These are phyloP conservation scores for Balaeniceps rex DNA, from an alignment of 2,113 vertebrate species.

Conservation along the genomic window DNA sequence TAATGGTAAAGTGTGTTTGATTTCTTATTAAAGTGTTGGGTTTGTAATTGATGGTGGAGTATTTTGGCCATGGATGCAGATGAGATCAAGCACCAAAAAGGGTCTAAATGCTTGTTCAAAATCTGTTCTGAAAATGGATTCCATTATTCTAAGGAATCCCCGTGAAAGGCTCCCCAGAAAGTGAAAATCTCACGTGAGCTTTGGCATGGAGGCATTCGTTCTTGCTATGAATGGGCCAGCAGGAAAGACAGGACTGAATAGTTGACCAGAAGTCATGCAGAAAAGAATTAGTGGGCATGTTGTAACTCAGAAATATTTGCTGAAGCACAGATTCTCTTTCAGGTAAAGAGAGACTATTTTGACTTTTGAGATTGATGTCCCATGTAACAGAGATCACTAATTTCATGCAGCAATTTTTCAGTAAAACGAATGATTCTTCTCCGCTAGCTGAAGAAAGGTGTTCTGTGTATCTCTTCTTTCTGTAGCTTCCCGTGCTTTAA, in stretches of 20 bases:
- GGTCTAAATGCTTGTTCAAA: neutral
- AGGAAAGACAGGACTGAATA: neutral
- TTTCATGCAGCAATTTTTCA: neutral
- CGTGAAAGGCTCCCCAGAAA: neutral
- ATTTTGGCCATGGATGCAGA: neutral
- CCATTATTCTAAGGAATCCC: neutral
- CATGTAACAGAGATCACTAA: neutral
- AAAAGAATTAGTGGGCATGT: neutral
- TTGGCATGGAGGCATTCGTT: neutral
- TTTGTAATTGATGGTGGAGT: neutral
- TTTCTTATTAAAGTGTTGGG: neutral
- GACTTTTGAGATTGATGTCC: neutral
- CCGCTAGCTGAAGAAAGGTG: neutral
- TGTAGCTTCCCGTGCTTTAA: neutral
- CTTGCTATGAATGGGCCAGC: neutral
- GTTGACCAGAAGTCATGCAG: neutral
- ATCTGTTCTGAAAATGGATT: neutral
- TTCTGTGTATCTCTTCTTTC: neutral
- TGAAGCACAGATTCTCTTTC: neutral
- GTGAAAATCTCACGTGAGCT: neutral
- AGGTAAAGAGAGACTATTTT: neutral
- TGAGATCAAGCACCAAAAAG: neutral
- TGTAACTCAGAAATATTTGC: neutral
- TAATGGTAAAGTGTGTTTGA: neutral
- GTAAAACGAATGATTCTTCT: neutral